Percentiles rank a stretch among this genome's conserved stretches.
Evolutionary conservation across 2,113 vertebrate species (phyloP).

Genomic region (Notiomystis cincta): DNA sequence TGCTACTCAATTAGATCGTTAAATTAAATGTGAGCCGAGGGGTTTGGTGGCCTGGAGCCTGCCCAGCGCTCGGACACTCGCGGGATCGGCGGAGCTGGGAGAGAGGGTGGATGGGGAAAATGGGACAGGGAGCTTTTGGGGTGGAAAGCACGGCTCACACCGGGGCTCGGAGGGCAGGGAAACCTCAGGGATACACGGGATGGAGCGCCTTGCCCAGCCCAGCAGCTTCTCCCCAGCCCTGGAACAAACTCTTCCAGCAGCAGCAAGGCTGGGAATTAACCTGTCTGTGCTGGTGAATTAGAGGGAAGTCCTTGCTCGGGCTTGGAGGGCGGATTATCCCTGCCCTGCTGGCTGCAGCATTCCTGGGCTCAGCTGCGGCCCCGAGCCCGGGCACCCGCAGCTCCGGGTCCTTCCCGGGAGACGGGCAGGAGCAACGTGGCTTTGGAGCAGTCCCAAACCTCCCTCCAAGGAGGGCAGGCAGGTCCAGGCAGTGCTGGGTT

Average conservation of each 20-base stretch:
- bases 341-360: background rate
- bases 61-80: background rate
- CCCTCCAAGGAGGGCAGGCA: background rate
- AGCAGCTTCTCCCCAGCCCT: background rate
- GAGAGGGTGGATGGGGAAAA: accelerated
- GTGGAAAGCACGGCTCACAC: accelerated
- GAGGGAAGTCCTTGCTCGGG: background rate
- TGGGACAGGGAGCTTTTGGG: background rate
- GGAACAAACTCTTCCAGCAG: background rate
- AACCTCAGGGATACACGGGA: background rate
- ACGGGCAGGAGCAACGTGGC: background rate
- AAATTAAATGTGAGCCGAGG: background rate
- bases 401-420: background rate
- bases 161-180: background rate
- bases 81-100: background rate
- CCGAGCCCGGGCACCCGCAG: background rate
- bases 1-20: background rate
- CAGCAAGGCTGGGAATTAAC: background rate
- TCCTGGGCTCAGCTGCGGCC: background rate
- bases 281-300: background rate
- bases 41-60: background rate
- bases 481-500: background rate
- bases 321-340: background rate
- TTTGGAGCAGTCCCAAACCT: background rate
- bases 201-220: background rate